Evolutionary conservation across 2,888 invertebrate genomes (phyloP).

Genomic region (Metallyticus violacea): DNA sequence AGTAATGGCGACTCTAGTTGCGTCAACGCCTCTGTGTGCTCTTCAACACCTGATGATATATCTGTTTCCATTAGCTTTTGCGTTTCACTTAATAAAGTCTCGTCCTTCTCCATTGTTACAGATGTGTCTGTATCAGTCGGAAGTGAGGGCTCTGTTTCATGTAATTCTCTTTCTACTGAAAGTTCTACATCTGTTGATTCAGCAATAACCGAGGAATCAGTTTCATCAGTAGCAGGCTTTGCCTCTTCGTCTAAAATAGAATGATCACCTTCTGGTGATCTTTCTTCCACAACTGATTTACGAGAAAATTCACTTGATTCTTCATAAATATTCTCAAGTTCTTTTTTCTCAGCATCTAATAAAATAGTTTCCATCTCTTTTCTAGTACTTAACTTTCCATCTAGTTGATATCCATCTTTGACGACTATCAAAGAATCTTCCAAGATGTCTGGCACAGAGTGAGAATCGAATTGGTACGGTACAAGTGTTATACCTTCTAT

Average conservation of each 20-base stretch:
- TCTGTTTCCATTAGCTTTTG: background rate
- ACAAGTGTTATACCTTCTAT: no score
- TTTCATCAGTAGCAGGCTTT: background rate
- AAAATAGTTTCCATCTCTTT: background rate
- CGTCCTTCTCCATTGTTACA: background rate
- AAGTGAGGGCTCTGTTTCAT: background rate
- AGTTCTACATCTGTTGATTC: conserved; percentile 5
- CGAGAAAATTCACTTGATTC: background rate
- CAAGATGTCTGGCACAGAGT: background rate
- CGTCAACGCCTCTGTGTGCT: background rate
- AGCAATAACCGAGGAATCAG: background rate
- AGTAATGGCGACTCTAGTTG: background rate
- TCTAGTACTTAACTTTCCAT: background rate
- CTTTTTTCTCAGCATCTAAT: no score
- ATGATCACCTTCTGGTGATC: background rate
- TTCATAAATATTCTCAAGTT: no score
- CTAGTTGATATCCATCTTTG: no score
- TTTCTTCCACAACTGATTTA: background rate
- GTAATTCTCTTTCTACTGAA: background rate
- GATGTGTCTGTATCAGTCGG: background rate
- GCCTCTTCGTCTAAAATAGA: background rate
- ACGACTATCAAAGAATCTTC: background rate
- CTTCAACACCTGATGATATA: background rate
- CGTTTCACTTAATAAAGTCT: background rate
- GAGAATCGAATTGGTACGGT: background rate